Evolutionary conservation across 92 coral and sea anemone species (phyloP).

Genomic region (Actinernus sp.): DNA sequence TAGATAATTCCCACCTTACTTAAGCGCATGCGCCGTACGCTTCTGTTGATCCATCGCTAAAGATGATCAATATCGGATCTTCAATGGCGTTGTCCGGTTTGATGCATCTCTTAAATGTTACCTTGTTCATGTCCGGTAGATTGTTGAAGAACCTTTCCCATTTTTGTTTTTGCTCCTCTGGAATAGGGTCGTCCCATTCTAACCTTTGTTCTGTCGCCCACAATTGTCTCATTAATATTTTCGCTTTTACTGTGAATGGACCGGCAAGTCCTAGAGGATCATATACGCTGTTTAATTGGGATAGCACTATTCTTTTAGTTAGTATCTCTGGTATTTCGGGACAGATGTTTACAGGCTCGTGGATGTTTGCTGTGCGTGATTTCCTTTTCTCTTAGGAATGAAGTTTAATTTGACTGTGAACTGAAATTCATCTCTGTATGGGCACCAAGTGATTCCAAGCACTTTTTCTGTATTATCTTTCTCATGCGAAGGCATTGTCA

Average conservation of each 20-base stretch:
- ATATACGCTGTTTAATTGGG: constrained; percentile 68
- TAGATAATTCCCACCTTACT: constrained; percentile 40
- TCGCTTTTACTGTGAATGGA: constrained; percentile 70
- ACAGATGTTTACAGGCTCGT: constrained; percentile 8
- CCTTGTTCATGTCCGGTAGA: constrained; percentile 39
- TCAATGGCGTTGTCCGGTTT: constrained; percentile 49
- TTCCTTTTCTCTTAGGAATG: constrained; percentile 1
- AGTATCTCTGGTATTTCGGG: constrained; percentile 19
- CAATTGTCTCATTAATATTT: constrained; percentile 56
- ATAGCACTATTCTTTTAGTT: constrained; percentile 63
- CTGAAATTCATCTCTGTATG: background rate
- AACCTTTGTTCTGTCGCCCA: constrained; percentile 45
- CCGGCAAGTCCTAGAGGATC: constrained; percentile 73
- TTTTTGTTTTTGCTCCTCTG: constrained; percentile 17
- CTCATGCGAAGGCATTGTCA: background rate
- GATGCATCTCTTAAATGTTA: constrained; percentile 51
- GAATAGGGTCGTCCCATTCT: constrained; percentile 67
- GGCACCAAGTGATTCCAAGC: background rate
- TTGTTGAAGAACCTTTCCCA: constrained; percentile 59
- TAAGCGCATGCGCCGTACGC: constrained; percentile 72
- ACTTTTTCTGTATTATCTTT: constrained; percentile 10
- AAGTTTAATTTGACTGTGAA: background rate
- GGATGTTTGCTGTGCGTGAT: background rate
- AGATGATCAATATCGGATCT: constrained; percentile 46
- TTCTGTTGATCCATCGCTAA: constrained; percentile 66